Evolutionary conservation across 2,888 invertebrate species (phyloP).

Genomic region (Thereva nobilitata): DNA sequence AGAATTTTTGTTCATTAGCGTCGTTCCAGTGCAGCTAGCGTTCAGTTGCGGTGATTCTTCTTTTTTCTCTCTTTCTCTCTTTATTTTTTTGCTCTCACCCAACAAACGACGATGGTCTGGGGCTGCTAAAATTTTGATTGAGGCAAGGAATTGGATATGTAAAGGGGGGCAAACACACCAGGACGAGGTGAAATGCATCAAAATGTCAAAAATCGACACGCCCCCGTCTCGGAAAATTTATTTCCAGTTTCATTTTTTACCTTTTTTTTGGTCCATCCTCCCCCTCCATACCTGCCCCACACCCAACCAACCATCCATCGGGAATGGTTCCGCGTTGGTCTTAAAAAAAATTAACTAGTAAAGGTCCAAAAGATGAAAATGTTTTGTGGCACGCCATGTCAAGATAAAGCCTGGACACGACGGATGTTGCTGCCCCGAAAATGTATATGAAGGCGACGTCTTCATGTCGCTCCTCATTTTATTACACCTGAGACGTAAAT

Average conservation of each 20-base stretch:
- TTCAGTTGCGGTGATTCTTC: background rate
- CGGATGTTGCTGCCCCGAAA: no score
- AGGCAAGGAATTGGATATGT: conserved; percentile 3
- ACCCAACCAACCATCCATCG: no score
- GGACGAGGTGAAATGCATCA: conserved; percentile 32
- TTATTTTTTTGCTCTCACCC: conserved; percentile 14
- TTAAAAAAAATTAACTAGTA: no score
- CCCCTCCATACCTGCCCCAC: background rate
- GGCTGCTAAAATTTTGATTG: conserved; percentile 10
- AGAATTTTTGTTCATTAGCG: conserved; percentile 34
- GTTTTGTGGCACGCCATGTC: no score
- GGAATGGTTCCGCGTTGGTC: no score
- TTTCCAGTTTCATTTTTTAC: background rate
- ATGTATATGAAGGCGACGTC: background rate
- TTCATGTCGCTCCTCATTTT: conserved; percentile 10
- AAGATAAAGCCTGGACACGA: no score
- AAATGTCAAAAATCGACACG: conserved; percentile 36
- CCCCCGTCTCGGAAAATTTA: conserved; percentile 25
- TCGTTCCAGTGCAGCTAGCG: background rate
- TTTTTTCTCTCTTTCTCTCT: conserved; percentile 1
- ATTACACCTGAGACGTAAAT: conserved; percentile 8
- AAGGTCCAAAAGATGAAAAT: no score
- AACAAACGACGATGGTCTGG: conserved; percentile 6
- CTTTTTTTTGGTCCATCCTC: background rate
- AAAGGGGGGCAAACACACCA: background rate